Percentiles rank a stretch among this genome's conserved stretches.
These are phyloP conservation scores for Ichneumoninae sp. DNA, from an alignment of 2,888 invertebrate genomes.

Conservation along the genomic window DNA sequence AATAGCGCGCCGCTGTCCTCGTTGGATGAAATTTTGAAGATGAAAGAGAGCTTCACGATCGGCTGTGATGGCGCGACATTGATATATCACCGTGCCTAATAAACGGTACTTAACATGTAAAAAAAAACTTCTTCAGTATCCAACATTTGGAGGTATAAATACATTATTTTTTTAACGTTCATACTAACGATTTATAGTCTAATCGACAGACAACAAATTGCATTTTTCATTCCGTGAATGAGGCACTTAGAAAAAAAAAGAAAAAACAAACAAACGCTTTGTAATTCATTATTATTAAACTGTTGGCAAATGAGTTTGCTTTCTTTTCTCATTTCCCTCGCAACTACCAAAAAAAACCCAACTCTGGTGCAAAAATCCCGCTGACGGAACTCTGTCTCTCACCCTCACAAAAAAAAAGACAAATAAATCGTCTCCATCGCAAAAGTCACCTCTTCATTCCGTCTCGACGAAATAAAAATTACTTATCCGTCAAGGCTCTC, in stretches of 20 bases:
- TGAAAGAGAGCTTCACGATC: not conserved
- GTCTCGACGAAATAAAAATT: slow-evolving; percentile 43
- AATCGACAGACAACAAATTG: slow-evolving; percentile 49
- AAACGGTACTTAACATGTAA: slow-evolving; percentile 17
- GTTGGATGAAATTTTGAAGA: not conserved
- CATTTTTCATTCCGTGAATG: slow-evolving; percentile 67
- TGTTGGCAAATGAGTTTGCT: slow-evolving; percentile 65
- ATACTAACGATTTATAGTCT: slow-evolving; percentile 46
- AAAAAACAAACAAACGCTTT: slow-evolving; percentile 52
- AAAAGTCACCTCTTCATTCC: not conserved
- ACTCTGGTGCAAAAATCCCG: slow-evolving; percentile 38
- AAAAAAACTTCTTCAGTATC: slow-evolving; percentile 42
- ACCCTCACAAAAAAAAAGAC: not conserved
- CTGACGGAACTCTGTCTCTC: slow-evolving; percentile 43
- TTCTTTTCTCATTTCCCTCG: slow-evolving; percentile 67
- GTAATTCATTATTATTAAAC: slow-evolving; percentile 71
- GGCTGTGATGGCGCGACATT: slow-evolving; percentile 10
- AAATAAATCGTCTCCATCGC: slow-evolving; percentile 25
- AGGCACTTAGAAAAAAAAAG: slow-evolving; percentile 45
- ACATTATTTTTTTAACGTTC: slow-evolving; percentile 5
- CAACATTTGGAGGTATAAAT: slow-evolving; percentile 43
- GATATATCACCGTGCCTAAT: slow-evolving; percentile 5
- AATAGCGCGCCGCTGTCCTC: slow-evolving; percentile 21
- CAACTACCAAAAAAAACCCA: slow-evolving; percentile 43
- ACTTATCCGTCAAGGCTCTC: slow-evolving; percentile 60